Conservation (phyloP, 2,113 vertebrate species). For the Malurus elegans region DNA sequence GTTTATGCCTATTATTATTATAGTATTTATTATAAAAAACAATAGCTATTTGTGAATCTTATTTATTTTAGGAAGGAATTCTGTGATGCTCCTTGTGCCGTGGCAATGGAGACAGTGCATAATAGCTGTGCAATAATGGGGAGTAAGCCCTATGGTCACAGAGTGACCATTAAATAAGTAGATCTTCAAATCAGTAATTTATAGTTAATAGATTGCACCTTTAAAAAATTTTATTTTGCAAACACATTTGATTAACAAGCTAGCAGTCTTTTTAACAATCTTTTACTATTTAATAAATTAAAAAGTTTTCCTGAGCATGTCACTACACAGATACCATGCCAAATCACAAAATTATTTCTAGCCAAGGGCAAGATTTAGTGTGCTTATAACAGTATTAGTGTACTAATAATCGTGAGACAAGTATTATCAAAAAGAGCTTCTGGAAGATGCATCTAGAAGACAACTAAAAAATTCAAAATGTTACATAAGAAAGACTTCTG, state of each 20-base stretch:
- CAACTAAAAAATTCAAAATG: background rate
- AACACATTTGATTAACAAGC: background rate
- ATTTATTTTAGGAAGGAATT: background rate
- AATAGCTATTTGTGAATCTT: background rate
- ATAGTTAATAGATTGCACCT: rapidly evolving
- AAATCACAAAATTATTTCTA: background rate
- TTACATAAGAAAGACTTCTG: background rate
- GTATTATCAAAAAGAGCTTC: background rate
- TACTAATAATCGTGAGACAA: background rate
- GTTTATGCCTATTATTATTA: too few species aligned
- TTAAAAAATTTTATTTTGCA: background rate
- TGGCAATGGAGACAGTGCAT: background rate
- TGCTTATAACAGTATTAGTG: background rate
- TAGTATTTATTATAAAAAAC: background rate
- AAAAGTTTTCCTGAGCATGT: background rate
- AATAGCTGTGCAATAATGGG: background rate
- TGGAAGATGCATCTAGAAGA: background rate
- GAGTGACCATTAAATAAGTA: background rate
- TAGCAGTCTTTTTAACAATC: rapidly evolving
- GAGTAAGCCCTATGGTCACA: background rate
- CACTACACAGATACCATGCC: background rate
- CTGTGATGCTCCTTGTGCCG: background rate
- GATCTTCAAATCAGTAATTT: background rate
- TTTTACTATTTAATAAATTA: background rate
- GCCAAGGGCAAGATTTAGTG: background rate